These are phyloP conservation scores for Pseudomugil tenellus DNA, from an alignment of 2,797 vertebrate species.

Conservation along the genomic window DNA sequence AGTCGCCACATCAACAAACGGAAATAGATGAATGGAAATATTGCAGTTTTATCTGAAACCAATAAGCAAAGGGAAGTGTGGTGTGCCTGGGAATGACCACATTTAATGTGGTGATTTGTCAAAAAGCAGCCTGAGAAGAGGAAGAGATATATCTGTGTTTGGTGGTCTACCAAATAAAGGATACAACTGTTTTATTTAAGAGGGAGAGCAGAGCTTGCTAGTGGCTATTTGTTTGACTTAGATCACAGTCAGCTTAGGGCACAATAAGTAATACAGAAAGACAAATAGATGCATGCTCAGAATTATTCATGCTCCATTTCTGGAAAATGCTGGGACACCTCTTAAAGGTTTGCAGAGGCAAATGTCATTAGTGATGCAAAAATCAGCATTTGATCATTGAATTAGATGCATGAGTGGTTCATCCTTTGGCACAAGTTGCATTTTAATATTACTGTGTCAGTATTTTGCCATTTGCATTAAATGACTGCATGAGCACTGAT, in stretches of 20 bases:
- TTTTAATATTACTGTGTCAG: slow-evolving; percentile 37
- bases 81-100: slow-evolving; percentile 50
- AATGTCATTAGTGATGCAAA: neutral
- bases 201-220: neutral
- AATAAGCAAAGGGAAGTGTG: slow-evolving; percentile 72
- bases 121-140: slow-evolving; percentile 46
- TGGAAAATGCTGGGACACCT: no score
- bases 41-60: slow-evolving; percentile 78
- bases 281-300: neutral
- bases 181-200: slow-evolving; percentile 39
- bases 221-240: slow-evolving; percentile 6
- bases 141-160: slow-evolving; percentile 68
- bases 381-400: neutral
- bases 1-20: slow-evolving; percentile 42
- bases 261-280: neutral
- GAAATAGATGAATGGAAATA: slow-evolving; percentile 77
- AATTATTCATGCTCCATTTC: no score
- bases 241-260: neutral
- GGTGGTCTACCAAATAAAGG: slow-evolving; percentile 29
- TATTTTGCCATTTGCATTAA: slow-evolving; percentile 40
- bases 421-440: slow-evolving; percentile 21
- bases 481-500: slow-evolving; percentile 52
- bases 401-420: slow-evolving; percentile 5
- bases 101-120: slow-evolving; percentile 78
- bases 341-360: neutral